Conservation (phyloP, 2,113 vertebrate species). For the Brachyhypopomus gauderio region DNA sequence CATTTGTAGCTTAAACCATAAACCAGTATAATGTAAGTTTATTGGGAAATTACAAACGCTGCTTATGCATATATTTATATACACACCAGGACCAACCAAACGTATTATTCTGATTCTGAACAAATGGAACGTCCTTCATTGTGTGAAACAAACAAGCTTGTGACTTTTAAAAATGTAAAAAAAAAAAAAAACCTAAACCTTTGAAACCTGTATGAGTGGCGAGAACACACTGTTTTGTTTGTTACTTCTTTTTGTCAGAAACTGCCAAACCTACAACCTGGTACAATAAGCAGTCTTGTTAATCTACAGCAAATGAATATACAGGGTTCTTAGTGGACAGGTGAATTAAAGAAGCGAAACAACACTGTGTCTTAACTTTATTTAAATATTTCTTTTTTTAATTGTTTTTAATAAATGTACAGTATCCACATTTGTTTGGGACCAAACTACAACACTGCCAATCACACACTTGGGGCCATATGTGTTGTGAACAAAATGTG, state of each 20-base stretch:
- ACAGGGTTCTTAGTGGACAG: slow-evolving; percentile 42
- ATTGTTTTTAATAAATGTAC: slow-evolving; percentile 50
- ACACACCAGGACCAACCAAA: slow-evolving; percentile 40
- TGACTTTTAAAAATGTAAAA: background rate
- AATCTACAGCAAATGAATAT: slow-evolving; percentile 20
- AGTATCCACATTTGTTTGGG: slow-evolving; percentile 54
- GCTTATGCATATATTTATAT: slow-evolving; percentile 48
- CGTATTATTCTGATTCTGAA: slow-evolving; percentile 41
- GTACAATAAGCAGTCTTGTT: slow-evolving; percentile 41
- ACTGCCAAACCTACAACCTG: slow-evolving; percentile 56
- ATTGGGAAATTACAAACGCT: slow-evolving; percentile 5
- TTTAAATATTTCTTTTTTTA: slow-evolving; percentile 45
- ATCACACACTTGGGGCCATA: slow-evolving; percentile 29
- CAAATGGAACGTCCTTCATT: slow-evolving; percentile 15
- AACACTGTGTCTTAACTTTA: slow-evolving; percentile 51
- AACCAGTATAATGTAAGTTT: background rate
- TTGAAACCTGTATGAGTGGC: background rate
- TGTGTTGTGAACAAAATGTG: slow-evolving; percentile 24
- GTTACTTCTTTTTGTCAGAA: background rate
- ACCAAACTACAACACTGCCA: slow-evolving; percentile 53
- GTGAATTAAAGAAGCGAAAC: slow-evolving; percentile 35
- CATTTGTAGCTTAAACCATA: slow-evolving; percentile 52
- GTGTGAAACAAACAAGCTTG: slow-evolving; percentile 11
- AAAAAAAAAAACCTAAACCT: background rate
- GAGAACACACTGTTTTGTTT: slow-evolving; percentile 7